Evolutionary conservation across 2,797 vertebrate species (phyloP).

Genomic region (Smutsia gigantea): DNA sequence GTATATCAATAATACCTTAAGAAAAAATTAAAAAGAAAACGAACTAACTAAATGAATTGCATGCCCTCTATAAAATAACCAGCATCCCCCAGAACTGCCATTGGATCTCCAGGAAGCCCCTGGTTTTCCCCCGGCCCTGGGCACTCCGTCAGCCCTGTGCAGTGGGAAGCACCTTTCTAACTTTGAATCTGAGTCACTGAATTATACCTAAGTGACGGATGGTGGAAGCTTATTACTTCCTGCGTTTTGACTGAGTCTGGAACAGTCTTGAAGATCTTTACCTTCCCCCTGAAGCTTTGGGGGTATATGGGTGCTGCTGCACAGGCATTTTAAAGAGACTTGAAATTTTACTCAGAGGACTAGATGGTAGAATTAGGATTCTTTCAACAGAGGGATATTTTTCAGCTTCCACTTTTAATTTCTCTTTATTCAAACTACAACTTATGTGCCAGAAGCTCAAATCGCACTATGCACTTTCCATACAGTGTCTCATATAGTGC

Average conservation of each 20-base stretch:
- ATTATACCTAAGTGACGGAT: neutral
- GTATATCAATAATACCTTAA: too few species aligned
- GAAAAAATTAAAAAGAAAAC: too few species aligned
- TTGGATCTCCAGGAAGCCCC: neutral
- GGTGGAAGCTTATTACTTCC: conserved; percentile 52
- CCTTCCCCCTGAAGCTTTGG: conserved; percentile 1
- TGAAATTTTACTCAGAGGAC: neutral
- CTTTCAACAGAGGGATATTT: neutral
- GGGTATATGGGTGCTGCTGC: neutral
- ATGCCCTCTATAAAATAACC: too few species aligned
- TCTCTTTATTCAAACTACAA: neutral
- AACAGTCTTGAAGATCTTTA: conserved; percentile 40
- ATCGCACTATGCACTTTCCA: neutral
- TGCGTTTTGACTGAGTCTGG: conserved; percentile 30
- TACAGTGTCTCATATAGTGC: neutral
- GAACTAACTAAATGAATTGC: too few species aligned
- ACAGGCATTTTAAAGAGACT: conserved; percentile 24
- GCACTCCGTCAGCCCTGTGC: neutral
- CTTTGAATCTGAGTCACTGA: conserved; percentile 14
- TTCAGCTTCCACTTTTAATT: neutral
- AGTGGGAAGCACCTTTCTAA: neutral
- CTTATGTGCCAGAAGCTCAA: neutral
- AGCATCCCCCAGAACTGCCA: neutral
- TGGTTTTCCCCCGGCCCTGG: neutral
- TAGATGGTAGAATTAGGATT: neutral